Evolutionary conservation across 1,140 invertebrate genomes (phyloP).

Genomic region (Drosophila ercepeae): DNA sequence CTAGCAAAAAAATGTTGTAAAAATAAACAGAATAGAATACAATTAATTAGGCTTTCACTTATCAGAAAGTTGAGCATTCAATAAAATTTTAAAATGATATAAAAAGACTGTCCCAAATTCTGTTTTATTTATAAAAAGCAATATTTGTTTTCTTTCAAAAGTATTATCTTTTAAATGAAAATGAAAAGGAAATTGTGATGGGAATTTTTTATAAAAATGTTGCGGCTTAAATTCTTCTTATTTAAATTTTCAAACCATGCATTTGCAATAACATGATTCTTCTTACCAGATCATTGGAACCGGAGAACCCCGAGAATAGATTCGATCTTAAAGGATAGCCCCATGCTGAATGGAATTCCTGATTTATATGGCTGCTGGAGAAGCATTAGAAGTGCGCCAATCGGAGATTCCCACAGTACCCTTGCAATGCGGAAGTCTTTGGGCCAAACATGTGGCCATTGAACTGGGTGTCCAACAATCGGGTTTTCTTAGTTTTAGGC

Average conservation of each 20-base stretch:
- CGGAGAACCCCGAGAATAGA: background rate
- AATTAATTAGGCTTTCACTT: no score
- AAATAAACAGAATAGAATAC: no score
- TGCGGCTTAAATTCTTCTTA: no score
- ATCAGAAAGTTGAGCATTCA: no score
- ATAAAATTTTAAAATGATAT: background rate
- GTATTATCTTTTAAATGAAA: no score
- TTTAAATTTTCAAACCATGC: no score
- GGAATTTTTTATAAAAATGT: no score
- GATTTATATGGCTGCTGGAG: conserved; percentile 23
- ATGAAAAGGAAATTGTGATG: no score
- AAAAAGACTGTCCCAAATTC: no score
- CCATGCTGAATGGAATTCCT: background rate
- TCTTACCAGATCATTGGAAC: background rate
- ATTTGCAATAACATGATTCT: background rate
- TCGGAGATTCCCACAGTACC: background rate
- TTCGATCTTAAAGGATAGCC: background rate
- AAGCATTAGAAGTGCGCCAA: conserved; percentile 58
- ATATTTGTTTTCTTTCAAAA: no score
- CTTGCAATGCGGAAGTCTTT: conserved; percentile 73
- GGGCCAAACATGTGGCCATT: conserved; percentile 49
- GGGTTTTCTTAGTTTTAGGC: conserved; percentile 52
- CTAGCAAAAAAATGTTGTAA: no score
- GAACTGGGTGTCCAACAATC: conserved; percentile 63
- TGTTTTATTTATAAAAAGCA: no score